Evolutionary conservation across 2,797 vertebrate species (phyloP).

Genomic region (Synaphobranchus kaupii): DNA sequence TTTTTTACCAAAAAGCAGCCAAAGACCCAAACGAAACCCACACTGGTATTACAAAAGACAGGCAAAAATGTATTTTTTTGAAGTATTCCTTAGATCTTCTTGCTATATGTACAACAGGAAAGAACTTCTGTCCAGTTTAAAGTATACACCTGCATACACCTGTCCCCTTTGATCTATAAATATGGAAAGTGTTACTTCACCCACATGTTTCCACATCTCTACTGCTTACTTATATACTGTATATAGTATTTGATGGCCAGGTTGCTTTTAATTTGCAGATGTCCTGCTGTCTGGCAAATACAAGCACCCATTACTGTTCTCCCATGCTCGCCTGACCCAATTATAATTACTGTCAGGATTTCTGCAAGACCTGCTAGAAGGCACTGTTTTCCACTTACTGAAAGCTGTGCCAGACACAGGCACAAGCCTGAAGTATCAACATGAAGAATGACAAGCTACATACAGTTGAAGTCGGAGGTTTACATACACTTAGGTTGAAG

Average conservation of each 20-base stretch:
- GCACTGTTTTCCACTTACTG: not conserved
- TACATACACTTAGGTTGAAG: too few species aligned
- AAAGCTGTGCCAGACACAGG: not conserved
- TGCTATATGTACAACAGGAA: constrained; percentile 1
- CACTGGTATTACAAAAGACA: not conserved
- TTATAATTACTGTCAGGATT: not conserved
- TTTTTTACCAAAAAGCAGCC: constrained; percentile 7
- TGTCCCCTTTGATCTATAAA: constrained; percentile 20
- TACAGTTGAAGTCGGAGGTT: too few species aligned
- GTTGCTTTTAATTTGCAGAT: not conserved
- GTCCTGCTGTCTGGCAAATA: not conserved
- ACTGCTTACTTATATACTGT: not conserved
- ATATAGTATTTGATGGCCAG: not conserved
- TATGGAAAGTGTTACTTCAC: not conserved
- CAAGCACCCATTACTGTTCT: not conserved
- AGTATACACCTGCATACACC: constrained; percentile 8
- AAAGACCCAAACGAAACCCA: not conserved
- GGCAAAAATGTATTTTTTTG: not conserved
- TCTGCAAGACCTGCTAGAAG: not conserved
- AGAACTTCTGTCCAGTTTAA: not conserved
- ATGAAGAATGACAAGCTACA: not conserved
- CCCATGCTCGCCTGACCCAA: not conserved
- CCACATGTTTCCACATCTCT: not conserved
- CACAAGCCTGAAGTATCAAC: not conserved
- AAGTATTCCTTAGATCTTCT: not conserved